Evolutionary conservation across 2,888 invertebrate genomes (phyloP), one percentile per base, ranked within the genome.

Genomic region (Leucophenga maculata): DNA sequence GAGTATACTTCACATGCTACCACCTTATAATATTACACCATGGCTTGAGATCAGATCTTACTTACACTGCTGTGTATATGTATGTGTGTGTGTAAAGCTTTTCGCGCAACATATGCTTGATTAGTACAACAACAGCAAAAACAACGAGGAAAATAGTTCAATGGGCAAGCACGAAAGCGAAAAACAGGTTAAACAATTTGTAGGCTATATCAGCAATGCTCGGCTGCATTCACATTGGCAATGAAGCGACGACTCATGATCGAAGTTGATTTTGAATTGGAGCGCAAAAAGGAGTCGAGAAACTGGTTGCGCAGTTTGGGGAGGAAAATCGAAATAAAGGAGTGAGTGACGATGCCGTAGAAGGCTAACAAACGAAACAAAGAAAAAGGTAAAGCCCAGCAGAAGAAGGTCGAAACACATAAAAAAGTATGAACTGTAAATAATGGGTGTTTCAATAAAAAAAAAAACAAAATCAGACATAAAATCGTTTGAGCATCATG

Each of bases 101-200:
- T 39, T 39, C 8, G 39, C 39, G 11, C 9, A 39, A 11, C 39
- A 39, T 39, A 9, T 39, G 39, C 39, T 11, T 39, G 39, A 39
- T 39, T 9, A 8, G 3, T 39, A 77, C 73, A 75, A 72, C 73
- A 76, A 64, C 62, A 68, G 60, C 20, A 65, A 67, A 60, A 55
- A 57, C 57, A 32, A 55, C 54, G 18, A 31, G 39, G 39, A 20
- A 62, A 46, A 26, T 20, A 20, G 16, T 20, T 22, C 44, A 11
- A 62, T 26, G 31, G 14, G 8, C 31, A 57, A 57, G n/a, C 8
- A 26, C 11, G 18, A 57, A 31, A 31, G 3, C 55, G 9, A 57
- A 26, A 57, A 62, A 62, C 62, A 62, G 62, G 62, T 62, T 62
- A 62, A 20, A 6, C 46, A 20, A 46, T 62, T 62, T 62, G 62